phyloP scores from a whole-genome alignment of 2,888 invertebrate species.

The Ommatoiulus sabulosus region DNA sequence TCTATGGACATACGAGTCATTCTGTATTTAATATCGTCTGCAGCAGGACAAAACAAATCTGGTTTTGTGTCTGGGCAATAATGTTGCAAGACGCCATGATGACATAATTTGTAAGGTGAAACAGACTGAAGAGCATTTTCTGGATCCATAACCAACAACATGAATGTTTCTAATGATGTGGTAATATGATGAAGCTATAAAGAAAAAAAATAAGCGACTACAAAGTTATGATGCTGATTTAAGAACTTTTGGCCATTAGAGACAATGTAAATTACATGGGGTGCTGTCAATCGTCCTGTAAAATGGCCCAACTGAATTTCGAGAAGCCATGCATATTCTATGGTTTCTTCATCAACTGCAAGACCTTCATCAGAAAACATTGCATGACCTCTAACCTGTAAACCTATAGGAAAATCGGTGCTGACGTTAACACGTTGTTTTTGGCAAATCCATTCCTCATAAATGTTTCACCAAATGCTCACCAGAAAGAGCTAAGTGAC shows the following conservation, averaged over 20 bases:
- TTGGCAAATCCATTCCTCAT: not conserved
- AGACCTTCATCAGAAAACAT: slow-evolving; percentile 95
- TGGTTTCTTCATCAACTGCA: slow-evolving; percentile 89
- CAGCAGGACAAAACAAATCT: slow-evolving; percentile 77
- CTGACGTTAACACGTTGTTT: not conserved
- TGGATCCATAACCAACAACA: slow-evolving; percentile 84
- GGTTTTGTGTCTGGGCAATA: slow-evolving; percentile 71
- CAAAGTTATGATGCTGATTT: not conserved
- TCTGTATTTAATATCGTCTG: slow-evolving; percentile 90
- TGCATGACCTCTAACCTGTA: slow-evolving; percentile 89
- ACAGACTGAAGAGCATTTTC: slow-evolving; percentile 92
- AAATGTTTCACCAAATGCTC: not conserved
- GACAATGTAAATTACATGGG: slow-evolving; percentile 72
- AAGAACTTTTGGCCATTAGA: not conserved
- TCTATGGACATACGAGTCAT: slow-evolving; percentile 91
- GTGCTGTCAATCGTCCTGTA: slow-evolving; percentile 88
- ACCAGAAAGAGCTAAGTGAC: slow-evolving; percentile 84
- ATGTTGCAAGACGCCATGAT: slow-evolving; percentile 73
- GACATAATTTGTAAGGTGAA: slow-evolving; percentile 73
- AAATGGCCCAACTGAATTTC: slow-evolving; percentile 94
- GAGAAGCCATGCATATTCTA: slow-evolving; percentile 98
- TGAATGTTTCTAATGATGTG: slow-evolving; percentile 88
- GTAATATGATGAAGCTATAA: slow-evolving; percentile 80
- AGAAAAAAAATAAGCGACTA: not conserved
- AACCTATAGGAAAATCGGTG: slow-evolving; percentile 34